Conservation (phyloP, 2,113 vertebrate genomes). For the Meles meles region DNA sequence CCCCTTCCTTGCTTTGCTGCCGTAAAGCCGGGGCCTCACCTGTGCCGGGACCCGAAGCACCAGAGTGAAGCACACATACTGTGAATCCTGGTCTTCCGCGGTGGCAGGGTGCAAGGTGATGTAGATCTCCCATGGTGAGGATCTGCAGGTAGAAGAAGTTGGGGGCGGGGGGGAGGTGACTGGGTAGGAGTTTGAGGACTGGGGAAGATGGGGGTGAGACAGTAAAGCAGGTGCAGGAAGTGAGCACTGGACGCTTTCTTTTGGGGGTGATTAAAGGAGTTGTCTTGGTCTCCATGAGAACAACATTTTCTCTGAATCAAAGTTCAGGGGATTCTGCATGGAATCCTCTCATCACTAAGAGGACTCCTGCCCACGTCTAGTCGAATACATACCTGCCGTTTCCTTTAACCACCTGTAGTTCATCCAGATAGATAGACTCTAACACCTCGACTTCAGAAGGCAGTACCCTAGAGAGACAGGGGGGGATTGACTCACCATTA, state of each 20-base stretch:
- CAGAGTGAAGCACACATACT: constrained; percentile 93
- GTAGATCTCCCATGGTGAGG: constrained; percentile 87
- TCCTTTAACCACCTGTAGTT: constrained; percentile 85
- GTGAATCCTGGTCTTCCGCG: constrained; percentile 91
- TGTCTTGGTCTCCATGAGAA: neutral
- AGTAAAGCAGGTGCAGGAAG: neutral
- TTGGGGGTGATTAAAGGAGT: neutral
- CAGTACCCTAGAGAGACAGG: constrained; percentile 82
- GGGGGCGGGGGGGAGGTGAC: constrained; percentile 18
- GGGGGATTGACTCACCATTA: constrained; percentile 21
- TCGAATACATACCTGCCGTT: constrained; percentile 82
- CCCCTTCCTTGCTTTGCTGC: neutral
- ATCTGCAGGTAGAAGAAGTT: constrained; percentile 74
- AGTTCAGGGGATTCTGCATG: neutral
- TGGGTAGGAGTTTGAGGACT: neutral
- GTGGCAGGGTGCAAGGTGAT: constrained; percentile 94
- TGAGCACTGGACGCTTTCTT: neutral
- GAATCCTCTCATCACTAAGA: neutral
- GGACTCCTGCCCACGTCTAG: neutral
- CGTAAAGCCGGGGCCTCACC: constrained; percentile 77
- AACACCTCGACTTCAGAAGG: constrained; percentile 93
- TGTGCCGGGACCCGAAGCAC: constrained; percentile 88
- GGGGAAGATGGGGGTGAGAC: neutral
- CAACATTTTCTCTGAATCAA: neutral
- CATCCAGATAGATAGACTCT: constrained; percentile 96